Evolutionary conservation across 2,888 invertebrate species (phyloP), one percentile per base, ranked within the genome.

Genomic region (Cantharis lateralis): DNA sequence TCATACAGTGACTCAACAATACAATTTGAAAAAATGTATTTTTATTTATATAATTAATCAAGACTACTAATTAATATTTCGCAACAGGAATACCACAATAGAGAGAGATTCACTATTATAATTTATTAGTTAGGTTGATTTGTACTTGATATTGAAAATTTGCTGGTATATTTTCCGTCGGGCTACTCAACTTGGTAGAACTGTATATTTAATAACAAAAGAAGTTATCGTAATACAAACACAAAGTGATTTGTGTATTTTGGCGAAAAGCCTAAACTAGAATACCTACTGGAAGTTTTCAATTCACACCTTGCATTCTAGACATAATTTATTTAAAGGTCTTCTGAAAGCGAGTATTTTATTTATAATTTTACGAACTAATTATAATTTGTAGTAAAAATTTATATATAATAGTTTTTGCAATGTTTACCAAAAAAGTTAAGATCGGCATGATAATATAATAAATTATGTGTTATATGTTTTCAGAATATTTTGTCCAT

Each of bases 241-340:
- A 78, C 78, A 79, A 80, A 77, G 81, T 73, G 82, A 76, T 78
- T 78, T 81, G 81, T 81, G 76, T 81, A 81, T 75, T 77, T 81
- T 81, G 81, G 81, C 81, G 71, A 74, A 71, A 75, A 78, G 81
- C 81, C 81, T 81, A 78, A 78, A 81, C 81, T 81, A 79, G 80
- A 81, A 81, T 80, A 80, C 81, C 80, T 81, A 81, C 82, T 81
- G 82, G 81, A 82, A 81, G 80, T 81, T 80, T 81, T 82, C 81
- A 81, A 81, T 82, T 82, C 82, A 82, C 82, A 82, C 82, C 82
- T 82, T 81, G 75, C 48, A 74, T 75, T 79, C 80, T 80, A 80
- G 62, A 76, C 73, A 72, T 73, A 78, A 77, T 79, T 77, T 80
- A 80, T 81, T 81, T 80, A 81, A 80, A 80, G 79, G 78, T 78